Conservation (phyloP, 2,888 invertebrate species). For the Ceratothoa steindachneri region DNA sequence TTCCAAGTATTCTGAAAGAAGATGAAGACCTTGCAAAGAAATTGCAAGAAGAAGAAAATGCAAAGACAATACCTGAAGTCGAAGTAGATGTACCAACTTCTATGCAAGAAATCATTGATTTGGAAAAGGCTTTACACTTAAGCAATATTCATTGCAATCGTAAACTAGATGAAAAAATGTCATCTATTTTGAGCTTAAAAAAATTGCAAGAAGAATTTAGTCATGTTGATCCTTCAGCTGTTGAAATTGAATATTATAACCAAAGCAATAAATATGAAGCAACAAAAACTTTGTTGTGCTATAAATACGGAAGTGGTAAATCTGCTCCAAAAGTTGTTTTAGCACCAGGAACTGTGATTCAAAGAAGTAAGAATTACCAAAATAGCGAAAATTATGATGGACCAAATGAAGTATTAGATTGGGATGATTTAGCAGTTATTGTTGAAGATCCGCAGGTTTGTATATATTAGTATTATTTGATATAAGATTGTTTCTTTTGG, state of each 20-base stretch:
- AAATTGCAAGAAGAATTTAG: conserved; percentile 35
- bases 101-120: conserved; percentile 39
- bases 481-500: too few relatives aligned
- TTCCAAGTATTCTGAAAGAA: too few relatives aligned
- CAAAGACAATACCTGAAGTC: background rate
- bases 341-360: conserved; percentile 23
- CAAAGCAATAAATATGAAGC: conserved; percentile 18
- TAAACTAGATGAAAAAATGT: too few relatives aligned
- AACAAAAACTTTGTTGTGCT: conserved; percentile 15
- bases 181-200: conserved; percentile 27
- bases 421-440: background rate
- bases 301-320: conserved; percentile 22
- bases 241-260: conserved; percentile 27
- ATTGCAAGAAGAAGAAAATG: conserved; percentile 39
- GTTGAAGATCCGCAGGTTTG: conserved; percentile 4
- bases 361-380: background rate
- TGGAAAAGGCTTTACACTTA: conserved; percentile 37
- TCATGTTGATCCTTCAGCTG: conserved; percentile 33
- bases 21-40: conserved; percentile 39
- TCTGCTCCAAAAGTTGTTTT: conserved; percentile 30
- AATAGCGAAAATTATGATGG: background rate
- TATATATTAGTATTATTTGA: too few relatives aligned
- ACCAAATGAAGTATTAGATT: background rate
- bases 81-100: conserved; percentile 20
- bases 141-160: conserved; percentile 21